Conservation (phyloP, 2,797 vertebrate species). For the Melopsittacus undulatus region DNA sequence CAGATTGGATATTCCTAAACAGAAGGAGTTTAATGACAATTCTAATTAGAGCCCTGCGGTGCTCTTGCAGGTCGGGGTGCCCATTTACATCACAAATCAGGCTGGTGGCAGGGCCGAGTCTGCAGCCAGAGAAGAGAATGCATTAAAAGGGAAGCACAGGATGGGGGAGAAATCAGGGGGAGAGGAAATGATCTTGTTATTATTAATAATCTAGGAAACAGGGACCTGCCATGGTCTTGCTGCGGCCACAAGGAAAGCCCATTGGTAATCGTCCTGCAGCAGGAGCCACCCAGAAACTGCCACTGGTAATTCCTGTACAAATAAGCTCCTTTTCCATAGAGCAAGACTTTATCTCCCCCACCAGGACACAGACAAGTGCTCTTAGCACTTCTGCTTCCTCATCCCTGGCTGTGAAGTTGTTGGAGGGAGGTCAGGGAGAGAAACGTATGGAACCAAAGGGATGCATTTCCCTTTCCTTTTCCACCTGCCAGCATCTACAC, state of each 20-base stretch:
- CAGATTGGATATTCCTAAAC: slow-evolving; percentile 68
- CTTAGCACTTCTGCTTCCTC: background rate
- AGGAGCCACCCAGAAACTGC: background rate
- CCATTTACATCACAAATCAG: slow-evolving; percentile 74
- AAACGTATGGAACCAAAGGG: background rate
- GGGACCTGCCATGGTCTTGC: background rate
- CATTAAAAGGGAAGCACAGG: slow-evolving; percentile 25
- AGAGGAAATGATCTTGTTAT: slow-evolving; percentile 38
- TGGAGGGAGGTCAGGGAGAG: background rate
- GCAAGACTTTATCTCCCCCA: background rate
- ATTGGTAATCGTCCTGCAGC: background rate
- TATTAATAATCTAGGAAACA: slow-evolving; percentile 30
- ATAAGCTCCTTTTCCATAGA: background rate
- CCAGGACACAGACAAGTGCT: background rate
- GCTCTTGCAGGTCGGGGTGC: slow-evolving; percentile 61
- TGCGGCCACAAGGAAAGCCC: background rate
- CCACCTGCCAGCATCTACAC: background rate
- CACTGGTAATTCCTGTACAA: background rate
- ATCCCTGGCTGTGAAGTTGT: background rate
- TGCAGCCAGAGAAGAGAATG: slow-evolving; percentile 35
- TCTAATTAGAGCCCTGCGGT: slow-evolving; percentile 73
- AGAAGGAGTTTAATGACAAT: slow-evolving; percentile 76
- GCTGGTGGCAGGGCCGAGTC: slow-evolving; percentile 28
- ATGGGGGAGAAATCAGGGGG: background rate
- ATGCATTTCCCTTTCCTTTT: background rate